phyloP scores from a whole-genome alignment of 2,797 vertebrate species.

The Protosalanx chinensis region DNA sequence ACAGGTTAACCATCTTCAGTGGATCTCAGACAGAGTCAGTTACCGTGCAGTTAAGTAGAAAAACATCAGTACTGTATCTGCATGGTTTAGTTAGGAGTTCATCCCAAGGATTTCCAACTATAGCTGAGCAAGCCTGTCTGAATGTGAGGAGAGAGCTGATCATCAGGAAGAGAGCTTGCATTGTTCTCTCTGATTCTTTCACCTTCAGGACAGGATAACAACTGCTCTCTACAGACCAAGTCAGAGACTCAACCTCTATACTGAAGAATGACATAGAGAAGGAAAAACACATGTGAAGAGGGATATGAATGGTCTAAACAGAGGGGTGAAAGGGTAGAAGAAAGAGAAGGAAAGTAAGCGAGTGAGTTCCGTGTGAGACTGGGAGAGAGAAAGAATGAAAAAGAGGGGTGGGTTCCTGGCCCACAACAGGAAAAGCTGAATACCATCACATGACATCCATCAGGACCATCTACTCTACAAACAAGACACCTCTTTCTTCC shows the following conservation, averaged over 20 bases:
- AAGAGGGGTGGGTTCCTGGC: neutral
- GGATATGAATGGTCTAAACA: neutral
- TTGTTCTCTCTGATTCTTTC: slow-evolving; percentile 3
- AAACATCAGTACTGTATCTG: neutral
- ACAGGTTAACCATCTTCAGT: neutral
- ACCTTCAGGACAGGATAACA: neutral
- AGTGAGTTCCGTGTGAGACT: neutral
- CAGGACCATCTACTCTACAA: neutral
- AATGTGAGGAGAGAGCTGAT: slow-evolving; percentile 2
- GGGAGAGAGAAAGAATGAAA: neutral
- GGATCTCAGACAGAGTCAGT: neutral
- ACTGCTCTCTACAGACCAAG: too few species aligned
- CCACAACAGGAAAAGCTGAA: neutral
- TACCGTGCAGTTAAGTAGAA: neutral
- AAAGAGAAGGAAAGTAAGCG: neutral
- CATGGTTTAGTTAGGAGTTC: neutral
- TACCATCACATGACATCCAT: neutral
- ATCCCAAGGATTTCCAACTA: neutral
- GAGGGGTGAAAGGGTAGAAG: neutral
- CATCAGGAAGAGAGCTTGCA: slow-evolving; percentile 6
- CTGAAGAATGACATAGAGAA: neutral
- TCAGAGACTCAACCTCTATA: neutral
- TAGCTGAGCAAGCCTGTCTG: neutral
- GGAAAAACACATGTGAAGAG: neutral
- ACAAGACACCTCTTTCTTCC: neutral